Evolutionary conservation across 2,797 vertebrate genomes (phyloP).

Genomic region (Mormyrus hasselquistii): DNA sequence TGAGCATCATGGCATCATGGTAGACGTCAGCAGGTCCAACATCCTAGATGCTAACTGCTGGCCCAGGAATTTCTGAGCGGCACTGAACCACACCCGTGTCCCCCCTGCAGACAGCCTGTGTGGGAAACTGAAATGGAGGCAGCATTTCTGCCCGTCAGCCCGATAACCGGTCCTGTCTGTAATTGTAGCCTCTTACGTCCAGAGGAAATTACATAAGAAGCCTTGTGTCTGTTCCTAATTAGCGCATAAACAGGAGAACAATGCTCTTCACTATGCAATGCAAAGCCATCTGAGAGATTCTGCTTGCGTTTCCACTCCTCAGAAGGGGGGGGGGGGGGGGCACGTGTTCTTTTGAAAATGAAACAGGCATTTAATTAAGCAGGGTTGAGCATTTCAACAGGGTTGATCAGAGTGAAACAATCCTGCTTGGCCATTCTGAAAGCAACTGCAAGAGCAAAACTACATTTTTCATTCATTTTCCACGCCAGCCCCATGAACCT

Average conservation of each 20-base stretch:
- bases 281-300: neutral
- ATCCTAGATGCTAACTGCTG: neutral
- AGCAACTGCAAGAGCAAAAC: neutral
- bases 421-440: neutral
- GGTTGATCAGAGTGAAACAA: neutral
- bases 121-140: neutral
- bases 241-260: conserved; percentile 28
- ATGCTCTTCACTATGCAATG: neutral
- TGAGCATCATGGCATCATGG: too few species aligned
- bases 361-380: neutral
- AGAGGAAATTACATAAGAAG: conserved; percentile 69
- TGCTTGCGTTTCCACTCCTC: neutral
- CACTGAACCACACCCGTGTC: too few species aligned
- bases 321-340: neutral
- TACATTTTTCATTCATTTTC: neutral
- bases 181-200: conserved; percentile 19
- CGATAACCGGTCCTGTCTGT: neutral
- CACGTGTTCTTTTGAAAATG: neutral
- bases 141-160: neutral
- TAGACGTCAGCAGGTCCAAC: neutral
- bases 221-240: conserved; percentile 65
- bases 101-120: neutral
- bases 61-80: neutral
- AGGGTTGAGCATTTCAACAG: neutral
- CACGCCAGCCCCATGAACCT: neutral